Base-by-base conservation (phyloP, 2,888 invertebrate species). In the Pollenia griseotomentosa region DNA sequence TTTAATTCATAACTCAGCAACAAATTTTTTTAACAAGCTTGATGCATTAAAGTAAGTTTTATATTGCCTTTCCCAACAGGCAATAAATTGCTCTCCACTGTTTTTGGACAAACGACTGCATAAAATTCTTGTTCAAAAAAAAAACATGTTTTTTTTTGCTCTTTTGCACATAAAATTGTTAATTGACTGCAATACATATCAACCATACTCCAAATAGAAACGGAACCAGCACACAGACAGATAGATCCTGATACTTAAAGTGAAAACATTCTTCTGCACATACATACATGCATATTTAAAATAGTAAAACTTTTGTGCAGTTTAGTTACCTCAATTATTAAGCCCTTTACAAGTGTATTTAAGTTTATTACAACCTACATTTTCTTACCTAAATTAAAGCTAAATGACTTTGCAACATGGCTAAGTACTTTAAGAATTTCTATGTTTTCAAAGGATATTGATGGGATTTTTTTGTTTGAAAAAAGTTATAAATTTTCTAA, bases 121-220 rank as follows among this genome's bases (percentile, higher is more conserved):
- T 5, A 16, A 0, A 23, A 33, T 73, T 66, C 42, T 48, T 46
- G 2, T 8, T 42, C 7, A 46, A 46, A 48, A 23, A 19, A 10
- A 9, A 16, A 55, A 55, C 19, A 19, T 59, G 42, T 51, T 61
- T 40, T 44, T 66, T 77, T 61, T 61, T 75, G 16, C 61, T 68
- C 46, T 61, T 77, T 55, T 65, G 70, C 57, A 44, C 75, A 80
- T 81, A 84, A 87, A 77, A 78, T 70, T 84, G 83, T 87, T 87
- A 87, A 87, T 84, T 81, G 87, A 87, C 77, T 84, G 81, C 87
- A 80, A 83, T 59, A 71, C 83, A 71, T 71, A 63, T 51, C 68
- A 79, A 68, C 19, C 33, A 81, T 73, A 14, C 33, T 33, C 23
- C 71, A 77, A 48, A 48, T 59, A 71, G 59, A 70, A 74, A 74